These are phyloP conservation scores for Lepus oiostolus DNA, from an alignment of 2,797 vertebrate genomes.

Conservation along the genomic window DNA sequence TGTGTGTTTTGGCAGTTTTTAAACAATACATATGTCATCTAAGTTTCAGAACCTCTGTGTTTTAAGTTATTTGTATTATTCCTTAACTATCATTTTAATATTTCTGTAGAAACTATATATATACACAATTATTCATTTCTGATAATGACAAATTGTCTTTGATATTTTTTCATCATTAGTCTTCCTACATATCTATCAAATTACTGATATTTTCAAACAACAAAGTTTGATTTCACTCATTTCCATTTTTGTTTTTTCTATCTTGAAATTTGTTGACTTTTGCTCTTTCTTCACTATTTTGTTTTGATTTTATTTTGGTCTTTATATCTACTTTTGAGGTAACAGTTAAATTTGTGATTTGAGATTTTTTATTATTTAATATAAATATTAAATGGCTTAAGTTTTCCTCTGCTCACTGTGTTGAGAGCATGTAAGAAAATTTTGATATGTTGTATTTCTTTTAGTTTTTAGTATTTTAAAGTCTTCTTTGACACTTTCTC, in stretches of 20 bases:
- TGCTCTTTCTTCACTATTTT: neutral
- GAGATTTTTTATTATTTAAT: neutral
- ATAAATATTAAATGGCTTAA: neutral
- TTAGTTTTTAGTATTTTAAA: neutral
- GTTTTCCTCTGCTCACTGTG: neutral
- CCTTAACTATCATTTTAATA: neutral
- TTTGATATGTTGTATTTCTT: neutral
- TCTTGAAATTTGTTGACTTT: neutral
- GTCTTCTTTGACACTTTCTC: neutral
- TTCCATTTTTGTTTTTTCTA: neutral
- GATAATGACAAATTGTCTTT: neutral
- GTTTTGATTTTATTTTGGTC: neutral
- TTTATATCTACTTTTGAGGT: neutral
- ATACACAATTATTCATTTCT: neutral
- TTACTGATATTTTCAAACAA: no score
- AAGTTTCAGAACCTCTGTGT: neutral
- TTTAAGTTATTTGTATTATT: neutral
- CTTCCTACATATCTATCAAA: neutral
- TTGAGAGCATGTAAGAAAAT: neutral
- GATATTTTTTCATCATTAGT: neutral
- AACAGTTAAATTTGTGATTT: neutral
- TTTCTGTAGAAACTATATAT: neutral
- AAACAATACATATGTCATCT: neutral
- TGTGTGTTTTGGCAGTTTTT: neutral
- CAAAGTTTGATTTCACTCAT: neutral